Evolutionary conservation across 2,797 vertebrate species (phyloP), one percentile per base, ranked within the genome.

Genomic region (Graptemys geographica): DNA sequence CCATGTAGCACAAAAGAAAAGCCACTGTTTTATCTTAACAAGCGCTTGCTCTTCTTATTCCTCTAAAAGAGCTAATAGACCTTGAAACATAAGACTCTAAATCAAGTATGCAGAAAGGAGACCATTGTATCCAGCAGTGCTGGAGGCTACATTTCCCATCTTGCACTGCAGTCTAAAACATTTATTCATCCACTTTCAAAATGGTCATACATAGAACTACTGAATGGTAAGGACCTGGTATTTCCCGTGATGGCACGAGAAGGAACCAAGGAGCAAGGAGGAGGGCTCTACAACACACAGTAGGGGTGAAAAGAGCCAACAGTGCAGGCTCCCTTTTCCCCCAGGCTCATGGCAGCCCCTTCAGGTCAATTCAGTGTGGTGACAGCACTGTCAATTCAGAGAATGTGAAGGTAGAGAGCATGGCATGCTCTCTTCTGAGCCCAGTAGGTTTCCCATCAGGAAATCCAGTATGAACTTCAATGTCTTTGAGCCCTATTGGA

Each of bases 71-170:
- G n/a, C 59, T 53, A 49, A 81, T 83, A 56, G 81, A 55, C 72
- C 86, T 28, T 78, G n/a, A 95, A 93, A 84, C 37, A 72, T 16
- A 3, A 27, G 82, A 92, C 90, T 87, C 86, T 79, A 41, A 91
- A 92, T 80, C 49, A 79, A 44, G 44, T 19, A 31, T 44, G 49
- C 28, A 62, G 56, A 62, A 83, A 59, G 49, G 21, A 55, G 49
- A 52, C 56, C n/a, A 47, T n/a, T 79, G 53, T 53, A 78, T 13
- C 51, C 25, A 53, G 55, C 27, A 41, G 81, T 49, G 56, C 57
- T 49, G 28, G 56, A 57, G 55, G 41, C 31, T 59, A 47, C 41
- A 82, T 31, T 44, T 82, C 81, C 44, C 81, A 82, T 31, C 44
- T 12, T 28, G 11, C 41, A 49, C 28, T 59, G 69, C 37, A 41